Conservation (phyloP, 2,797 vertebrate genomes). For the Characodon lateralis region DNA sequence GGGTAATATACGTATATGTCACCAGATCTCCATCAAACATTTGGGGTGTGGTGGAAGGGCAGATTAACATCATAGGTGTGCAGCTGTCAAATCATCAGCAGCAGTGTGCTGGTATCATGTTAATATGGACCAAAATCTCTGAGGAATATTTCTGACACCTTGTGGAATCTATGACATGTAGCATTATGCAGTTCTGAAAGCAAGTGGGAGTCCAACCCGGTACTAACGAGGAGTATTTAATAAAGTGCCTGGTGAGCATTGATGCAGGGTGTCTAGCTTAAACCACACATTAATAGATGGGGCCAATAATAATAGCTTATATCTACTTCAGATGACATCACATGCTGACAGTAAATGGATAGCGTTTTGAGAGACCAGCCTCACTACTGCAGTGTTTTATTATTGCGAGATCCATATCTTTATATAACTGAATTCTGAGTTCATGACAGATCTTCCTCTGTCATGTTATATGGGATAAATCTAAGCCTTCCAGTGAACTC, state of each 20-base stretch:
- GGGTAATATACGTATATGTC: too few species aligned
- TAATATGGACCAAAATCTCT: not conserved
- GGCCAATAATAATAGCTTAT: not conserved
- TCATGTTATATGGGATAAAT: slow-evolving; percentile 8
- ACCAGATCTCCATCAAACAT: not conserved
- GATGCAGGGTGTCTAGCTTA: not conserved
- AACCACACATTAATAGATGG: not conserved
- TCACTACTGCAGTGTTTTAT: not conserved
- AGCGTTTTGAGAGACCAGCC: not conserved
- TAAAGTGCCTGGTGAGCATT: not conserved
- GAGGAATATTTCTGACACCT: not conserved
- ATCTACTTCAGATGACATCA: not conserved
- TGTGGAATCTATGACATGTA: not conserved
- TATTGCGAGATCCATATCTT: not conserved
- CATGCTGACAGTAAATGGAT: not conserved
- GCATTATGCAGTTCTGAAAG: not conserved
- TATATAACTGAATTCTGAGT: not conserved
- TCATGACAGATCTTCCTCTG: not conserved
- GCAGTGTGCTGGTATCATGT: too few species aligned
- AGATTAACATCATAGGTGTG: too few species aligned
- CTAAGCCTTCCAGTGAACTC: slow-evolving; percentile 15
- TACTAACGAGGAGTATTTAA: not conserved
- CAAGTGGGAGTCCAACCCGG: not conserved
- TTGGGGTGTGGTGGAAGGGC: too few species aligned
- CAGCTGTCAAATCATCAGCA: too few species aligned